These are phyloP conservation scores for Chiloscyllium plagiosum DNA, from an alignment of 2,113 vertebrate species.

Conservation along the genomic window DNA sequence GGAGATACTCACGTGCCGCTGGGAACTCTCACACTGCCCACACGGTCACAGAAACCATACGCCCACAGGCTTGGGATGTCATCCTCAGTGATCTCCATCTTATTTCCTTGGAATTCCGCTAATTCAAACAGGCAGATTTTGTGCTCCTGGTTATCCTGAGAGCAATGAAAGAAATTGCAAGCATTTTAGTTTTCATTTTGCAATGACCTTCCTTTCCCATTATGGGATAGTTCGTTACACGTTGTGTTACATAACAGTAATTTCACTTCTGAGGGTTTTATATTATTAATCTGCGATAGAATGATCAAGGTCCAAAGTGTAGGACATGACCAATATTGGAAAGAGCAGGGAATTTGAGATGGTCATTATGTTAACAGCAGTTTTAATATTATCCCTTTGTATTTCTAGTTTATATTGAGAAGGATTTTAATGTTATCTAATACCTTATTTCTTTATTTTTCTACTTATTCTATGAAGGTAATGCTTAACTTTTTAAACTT, in stretches of 20 bases:
- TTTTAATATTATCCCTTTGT: background rate
- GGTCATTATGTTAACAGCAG: background rate
- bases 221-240: background rate
- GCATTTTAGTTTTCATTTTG: background rate
- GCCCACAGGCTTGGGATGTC: conserved; percentile 89
- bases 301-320: background rate
- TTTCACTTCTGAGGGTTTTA: background rate
- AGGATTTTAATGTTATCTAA: too few relatives aligned
- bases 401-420: too few relatives aligned
- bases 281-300: background rate
- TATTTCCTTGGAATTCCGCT: conserved; percentile 89
- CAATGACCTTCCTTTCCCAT: background rate
- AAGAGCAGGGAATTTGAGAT: background rate
- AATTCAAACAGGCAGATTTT: conserved; percentile 85
- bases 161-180: background rate
- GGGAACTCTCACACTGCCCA: conserved; percentile 85
- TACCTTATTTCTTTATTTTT: too few relatives aligned
- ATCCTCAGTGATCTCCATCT: conserved; percentile 88
- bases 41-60: conserved; percentile 83
- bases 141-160: conserved; percentile 77
- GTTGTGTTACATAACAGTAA: background rate
- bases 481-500: too few relatives aligned
- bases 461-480: too few relatives aligned
- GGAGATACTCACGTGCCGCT: conserved; percentile 72
- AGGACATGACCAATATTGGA: background rate